Evolutionary conservation across 2,113 vertebrate species (phyloP).

Genomic region (Nipponia nippon): DNA sequence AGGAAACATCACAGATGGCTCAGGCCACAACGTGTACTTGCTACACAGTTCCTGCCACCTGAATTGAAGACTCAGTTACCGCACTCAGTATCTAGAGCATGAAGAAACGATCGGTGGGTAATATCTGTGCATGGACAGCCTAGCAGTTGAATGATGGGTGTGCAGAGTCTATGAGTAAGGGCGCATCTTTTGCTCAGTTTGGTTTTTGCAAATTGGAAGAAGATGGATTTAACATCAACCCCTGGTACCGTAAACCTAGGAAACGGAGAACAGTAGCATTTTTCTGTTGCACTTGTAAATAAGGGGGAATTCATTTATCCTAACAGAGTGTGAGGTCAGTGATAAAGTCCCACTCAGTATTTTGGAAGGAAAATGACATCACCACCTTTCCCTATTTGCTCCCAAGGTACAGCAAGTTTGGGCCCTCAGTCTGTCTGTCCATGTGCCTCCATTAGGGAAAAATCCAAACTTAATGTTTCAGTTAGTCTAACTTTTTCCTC

Average conservation of each 20-base stretch:
- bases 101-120: not conserved
- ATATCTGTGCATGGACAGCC: not conserved
- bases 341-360: not conserved
- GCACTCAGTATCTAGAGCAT: not conserved
- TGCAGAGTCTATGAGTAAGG: not conserved
- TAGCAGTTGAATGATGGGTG: not conserved
- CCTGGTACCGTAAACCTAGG: not conserved
- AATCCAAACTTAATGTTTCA: not conserved
- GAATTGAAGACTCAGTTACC: not conserved
- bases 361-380: too few relatives aligned
- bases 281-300: not conserved
- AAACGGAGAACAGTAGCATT: not conserved
- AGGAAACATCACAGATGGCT: constrained; percentile 43
- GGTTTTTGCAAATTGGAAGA: not conserved
- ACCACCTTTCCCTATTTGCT: too few relatives aligned
- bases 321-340: not conserved
- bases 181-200: not conserved
- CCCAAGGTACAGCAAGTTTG: not conserved
- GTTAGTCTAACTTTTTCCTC: constrained; percentile 32
- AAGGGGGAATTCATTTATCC: not conserved
- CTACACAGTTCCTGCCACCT: constrained; percentile 22
- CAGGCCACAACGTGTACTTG: not conserved
- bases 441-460: not conserved
- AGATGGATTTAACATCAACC: not conserved
- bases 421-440: not conserved